phyloP scores from a whole-genome alignment of 2,797 vertebrate species.

The Anisognathus igniventris region DNA sequence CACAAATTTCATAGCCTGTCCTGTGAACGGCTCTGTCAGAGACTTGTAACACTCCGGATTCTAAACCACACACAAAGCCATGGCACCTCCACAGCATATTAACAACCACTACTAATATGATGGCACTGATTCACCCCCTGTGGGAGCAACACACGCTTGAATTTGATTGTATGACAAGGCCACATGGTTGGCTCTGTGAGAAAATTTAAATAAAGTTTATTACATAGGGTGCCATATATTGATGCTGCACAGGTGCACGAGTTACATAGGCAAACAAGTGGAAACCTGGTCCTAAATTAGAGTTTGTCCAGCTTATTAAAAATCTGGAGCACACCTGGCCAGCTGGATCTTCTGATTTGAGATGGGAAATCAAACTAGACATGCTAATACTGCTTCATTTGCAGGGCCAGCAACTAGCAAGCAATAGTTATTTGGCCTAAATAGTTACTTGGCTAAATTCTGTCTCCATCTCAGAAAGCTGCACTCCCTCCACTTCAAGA shows the following conservation, averaged over 20 bases:
- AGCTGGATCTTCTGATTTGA: not conserved
- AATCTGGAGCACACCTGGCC: not conserved
- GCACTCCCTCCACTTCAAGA: not conserved
- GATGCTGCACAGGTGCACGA: not conserved
- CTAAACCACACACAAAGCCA: not conserved
- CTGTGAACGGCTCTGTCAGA: not conserved
- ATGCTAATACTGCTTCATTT: not conserved
- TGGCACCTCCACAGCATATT: not conserved
- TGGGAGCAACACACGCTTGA: not conserved
- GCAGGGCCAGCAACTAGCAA: not conserved
- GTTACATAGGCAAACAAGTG: not conserved
- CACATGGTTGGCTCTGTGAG: not conserved
- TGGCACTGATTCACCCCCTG: not conserved
- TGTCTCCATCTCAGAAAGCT: not conserved
- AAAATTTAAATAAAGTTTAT: not conserved
- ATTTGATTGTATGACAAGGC: not conserved
- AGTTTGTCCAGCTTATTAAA: not conserved
- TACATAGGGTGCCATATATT: not conserved
- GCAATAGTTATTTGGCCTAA: not conserved
- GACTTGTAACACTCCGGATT: not conserved
- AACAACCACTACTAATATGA: not conserved
- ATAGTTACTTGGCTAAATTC: not conserved
- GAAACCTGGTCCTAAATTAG: not conserved
- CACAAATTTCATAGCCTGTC: not conserved
- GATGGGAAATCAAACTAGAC: not conserved